These are phyloP conservation scores for Cryptoblepharus egeriae DNA, from an alignment of 2,797 vertebrate genomes.

Conservation along the genomic window DNA sequence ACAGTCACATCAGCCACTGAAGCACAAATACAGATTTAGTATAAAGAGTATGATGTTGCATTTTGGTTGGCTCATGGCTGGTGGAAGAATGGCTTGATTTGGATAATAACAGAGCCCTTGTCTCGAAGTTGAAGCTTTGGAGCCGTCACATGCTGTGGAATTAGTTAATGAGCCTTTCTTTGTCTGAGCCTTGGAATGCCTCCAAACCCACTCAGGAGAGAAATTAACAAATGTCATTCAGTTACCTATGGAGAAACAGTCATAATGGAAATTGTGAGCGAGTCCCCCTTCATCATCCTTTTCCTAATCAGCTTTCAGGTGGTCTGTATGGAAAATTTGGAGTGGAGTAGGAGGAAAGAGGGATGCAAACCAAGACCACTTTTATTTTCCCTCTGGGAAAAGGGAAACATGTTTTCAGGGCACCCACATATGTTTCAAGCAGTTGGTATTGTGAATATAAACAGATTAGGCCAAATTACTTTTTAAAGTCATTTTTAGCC, in stretches of 20 bases:
- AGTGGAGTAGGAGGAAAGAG: conserved; percentile 19
- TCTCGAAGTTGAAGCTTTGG: conserved; percentile 50
- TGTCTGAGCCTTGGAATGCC: conserved; percentile 69
- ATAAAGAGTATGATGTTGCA: neutral
- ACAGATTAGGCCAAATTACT: conserved; percentile 20
- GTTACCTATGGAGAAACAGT: conserved; percentile 68
- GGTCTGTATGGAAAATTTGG: conserved; percentile 19
- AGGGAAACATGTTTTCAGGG: conserved; percentile 39
- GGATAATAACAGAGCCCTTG: conserved; percentile 51
- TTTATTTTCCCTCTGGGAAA: conserved; percentile 35
- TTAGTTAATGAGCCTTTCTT: conserved; percentile 71
- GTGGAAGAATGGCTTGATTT: conserved; percentile 51
- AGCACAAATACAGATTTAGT: conserved; percentile 26
- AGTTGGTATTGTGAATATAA: neutral
- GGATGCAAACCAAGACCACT: conserved; percentile 33
- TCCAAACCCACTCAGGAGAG: conserved; percentile 70
- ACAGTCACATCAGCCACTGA: conserved; percentile 50
- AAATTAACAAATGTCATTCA: conserved; percentile 77
- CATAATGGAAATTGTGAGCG: conserved; percentile 56
- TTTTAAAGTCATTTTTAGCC: neutral
- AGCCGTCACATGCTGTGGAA: conserved; percentile 60
- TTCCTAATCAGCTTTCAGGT: conserved; percentile 46
- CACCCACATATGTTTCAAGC: conserved; percentile 33
- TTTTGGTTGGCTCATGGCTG: conserved; percentile 33
- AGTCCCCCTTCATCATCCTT: conserved; percentile 47